phyloP scores from a whole-genome alignment of 92 coral and sea anemone species.

The Epizoanthus rinbou region DNA sequence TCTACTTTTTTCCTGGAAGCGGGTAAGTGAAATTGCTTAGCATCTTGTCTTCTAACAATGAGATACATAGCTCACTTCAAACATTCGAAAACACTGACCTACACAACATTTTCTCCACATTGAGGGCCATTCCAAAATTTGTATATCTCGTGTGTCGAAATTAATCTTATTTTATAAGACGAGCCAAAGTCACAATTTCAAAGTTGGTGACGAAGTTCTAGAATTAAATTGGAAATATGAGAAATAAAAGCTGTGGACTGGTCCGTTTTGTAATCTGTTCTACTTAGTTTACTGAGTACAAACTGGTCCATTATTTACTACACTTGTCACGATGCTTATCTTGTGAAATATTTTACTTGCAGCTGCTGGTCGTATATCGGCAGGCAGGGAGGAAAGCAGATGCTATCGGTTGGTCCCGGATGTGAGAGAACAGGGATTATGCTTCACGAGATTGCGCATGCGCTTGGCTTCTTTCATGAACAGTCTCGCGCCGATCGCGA shows the following conservation, averaged over 20 bases:
- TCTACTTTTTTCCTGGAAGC: slow-evolving; percentile 20
- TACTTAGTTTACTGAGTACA: no score
- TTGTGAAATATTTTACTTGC: background rate
- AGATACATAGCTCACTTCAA: no score
- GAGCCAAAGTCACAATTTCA: no score
- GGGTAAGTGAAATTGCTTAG: slow-evolving; percentile 11
- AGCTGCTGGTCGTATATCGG: slow-evolving; percentile 50
- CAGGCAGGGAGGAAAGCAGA: slow-evolving; percentile 26
- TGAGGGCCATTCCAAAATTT: no score
- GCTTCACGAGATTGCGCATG: slow-evolving; percentile 47
- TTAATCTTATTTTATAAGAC: no score
- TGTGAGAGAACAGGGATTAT: slow-evolving; percentile 34
- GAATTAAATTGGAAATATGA: no score
- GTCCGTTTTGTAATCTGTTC: no score
- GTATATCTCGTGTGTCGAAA: no score
- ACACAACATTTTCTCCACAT: no score
- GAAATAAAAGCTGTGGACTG: no score
- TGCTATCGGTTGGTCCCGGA: slow-evolving; percentile 39
- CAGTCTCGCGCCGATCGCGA: slow-evolving; percentile 45
- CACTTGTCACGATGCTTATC: background rate
- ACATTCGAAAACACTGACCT: background rate
- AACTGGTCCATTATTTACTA: no score
- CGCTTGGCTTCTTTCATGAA: slow-evolving; percentile 47
- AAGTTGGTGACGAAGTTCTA: no score
- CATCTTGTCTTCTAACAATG: background rate